Evolutionary conservation across 1,140 invertebrate species (phyloP).

Genomic region (Micrasema minimum): DNA sequence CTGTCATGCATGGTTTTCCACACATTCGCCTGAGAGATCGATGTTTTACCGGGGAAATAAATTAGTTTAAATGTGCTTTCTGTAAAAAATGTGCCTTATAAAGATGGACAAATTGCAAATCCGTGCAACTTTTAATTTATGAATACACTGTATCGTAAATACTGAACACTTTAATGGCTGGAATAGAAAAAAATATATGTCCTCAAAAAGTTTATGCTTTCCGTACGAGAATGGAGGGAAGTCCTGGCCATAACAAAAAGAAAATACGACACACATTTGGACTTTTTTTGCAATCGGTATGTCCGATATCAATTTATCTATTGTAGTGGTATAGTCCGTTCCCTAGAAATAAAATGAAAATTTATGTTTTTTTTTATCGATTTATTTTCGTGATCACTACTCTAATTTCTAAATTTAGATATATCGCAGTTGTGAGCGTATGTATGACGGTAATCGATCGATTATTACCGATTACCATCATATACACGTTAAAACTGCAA

Average conservation of each 20-base stretch:
- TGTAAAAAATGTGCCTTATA: too few relatives aligned
- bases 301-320: slow-evolving; percentile 39
- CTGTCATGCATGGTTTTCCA: too few relatives aligned
- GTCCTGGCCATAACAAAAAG: slow-evolving; percentile 35
- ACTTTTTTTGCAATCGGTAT: slow-evolving; percentile 35
- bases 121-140: slow-evolving; percentile 26
- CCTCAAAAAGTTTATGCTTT: slow-evolving; percentile 36
- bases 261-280: slow-evolving; percentile 38
- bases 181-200: slow-evolving; percentile 22
- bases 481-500: too few relatives aligned
- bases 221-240: slow-evolving; percentile 30
- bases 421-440: too few relatives aligned
- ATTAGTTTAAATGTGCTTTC: too few relatives aligned
- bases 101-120: slow-evolving; percentile 17
- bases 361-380: neutral
- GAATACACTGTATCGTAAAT: slow-evolving; percentile 26
- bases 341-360: neutral
- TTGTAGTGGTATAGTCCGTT: slow-evolving; percentile 8
- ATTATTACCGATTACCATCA: too few relatives aligned
- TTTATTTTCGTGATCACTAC: too few relatives aligned
- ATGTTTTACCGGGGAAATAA: too few relatives aligned
- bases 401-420: too few relatives aligned
- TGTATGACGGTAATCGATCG: too few relatives aligned
- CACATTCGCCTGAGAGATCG: too few relatives aligned
- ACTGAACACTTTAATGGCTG: slow-evolving; percentile 13